Conservation (phyloP, 2,888 invertebrate species). For the Drosophila ezoana region DNA sequence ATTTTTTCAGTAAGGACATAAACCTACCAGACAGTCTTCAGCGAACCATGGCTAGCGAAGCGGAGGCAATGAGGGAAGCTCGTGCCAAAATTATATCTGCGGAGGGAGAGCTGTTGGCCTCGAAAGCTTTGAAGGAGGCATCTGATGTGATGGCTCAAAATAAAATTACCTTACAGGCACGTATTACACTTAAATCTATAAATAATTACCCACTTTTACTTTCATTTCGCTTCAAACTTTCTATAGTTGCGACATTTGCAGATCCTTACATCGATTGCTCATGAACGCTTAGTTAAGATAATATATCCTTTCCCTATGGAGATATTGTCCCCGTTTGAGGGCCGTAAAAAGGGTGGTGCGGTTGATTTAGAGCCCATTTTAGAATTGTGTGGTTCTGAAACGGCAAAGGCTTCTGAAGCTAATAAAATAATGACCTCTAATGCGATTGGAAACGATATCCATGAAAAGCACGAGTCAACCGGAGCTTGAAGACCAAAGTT, state of each 20-base stretch:
- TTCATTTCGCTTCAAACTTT: not conserved
- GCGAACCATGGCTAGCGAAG: constrained; percentile 77
- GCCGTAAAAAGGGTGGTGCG: constrained; percentile 3
- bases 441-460: too few relatives aligned
- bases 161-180: constrained; percentile 75
- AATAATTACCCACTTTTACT: not conserved
- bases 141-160: constrained; percentile 79
- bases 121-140: constrained; percentile 71
- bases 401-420: not conserved
- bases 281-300: constrained; percentile 64
- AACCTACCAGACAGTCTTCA: constrained; percentile 67
- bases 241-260: constrained; percentile 75
- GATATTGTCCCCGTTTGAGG: constrained; percentile 21
- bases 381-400: not conserved
- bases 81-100: constrained; percentile 81
- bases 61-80: constrained; percentile 77
- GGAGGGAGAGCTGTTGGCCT: constrained; percentile 75
- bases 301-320: constrained; percentile 78
- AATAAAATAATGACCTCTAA: too few relatives aligned
- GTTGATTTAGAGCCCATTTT: not conserved
- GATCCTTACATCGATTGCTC: constrained; percentile 68
- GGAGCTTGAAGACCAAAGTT: not conserved
- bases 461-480: not conserved
- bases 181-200: not conserved
- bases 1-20: constrained; percentile 70